These are phyloP conservation scores for Calyptommatus sinebrachiatus DNA, from an alignment of 2,113 vertebrate species.

Conservation along the genomic window DNA sequence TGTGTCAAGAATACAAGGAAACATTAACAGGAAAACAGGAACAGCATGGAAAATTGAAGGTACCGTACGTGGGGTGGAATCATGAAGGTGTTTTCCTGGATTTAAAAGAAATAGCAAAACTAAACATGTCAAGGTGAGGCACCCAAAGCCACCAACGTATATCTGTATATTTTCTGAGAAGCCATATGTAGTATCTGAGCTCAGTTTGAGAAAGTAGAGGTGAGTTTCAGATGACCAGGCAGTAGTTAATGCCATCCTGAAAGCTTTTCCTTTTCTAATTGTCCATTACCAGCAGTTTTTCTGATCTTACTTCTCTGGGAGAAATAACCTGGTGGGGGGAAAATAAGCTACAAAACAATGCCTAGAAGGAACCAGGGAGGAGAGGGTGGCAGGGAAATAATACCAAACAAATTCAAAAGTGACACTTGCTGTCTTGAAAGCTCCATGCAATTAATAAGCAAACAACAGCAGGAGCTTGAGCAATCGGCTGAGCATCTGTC, in stretches of 20 bases:
- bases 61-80: no score
- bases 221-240: neutral
- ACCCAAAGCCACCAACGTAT: no score
- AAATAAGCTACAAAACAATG: conserved; percentile 13
- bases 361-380: neutral
- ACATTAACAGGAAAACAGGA: no score
- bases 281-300: neutral
- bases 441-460: conserved; percentile 34
- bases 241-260: neutral
- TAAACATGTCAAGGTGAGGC: no score
- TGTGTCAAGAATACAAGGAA: no score
- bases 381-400: neutral
- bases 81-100: no score
- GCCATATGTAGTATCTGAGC: neutral
- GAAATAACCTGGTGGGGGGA: neutral
- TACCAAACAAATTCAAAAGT: conserved; percentile 2
- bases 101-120: no score
- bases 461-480: conserved; percentile 26
- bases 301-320: conserved; percentile 24
- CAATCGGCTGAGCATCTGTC: conserved; percentile 16
- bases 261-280: neutral
- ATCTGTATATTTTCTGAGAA: neutral
- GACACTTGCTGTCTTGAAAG: conserved; percentile 15
- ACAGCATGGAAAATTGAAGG: no score
- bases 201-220: neutral